Percentiles rank a stretch among this genome's conserved stretches.
Evolutionary conservation across 2,888 invertebrate species (phyloP).

Genomic region (Alloplasta piceator): DNA sequence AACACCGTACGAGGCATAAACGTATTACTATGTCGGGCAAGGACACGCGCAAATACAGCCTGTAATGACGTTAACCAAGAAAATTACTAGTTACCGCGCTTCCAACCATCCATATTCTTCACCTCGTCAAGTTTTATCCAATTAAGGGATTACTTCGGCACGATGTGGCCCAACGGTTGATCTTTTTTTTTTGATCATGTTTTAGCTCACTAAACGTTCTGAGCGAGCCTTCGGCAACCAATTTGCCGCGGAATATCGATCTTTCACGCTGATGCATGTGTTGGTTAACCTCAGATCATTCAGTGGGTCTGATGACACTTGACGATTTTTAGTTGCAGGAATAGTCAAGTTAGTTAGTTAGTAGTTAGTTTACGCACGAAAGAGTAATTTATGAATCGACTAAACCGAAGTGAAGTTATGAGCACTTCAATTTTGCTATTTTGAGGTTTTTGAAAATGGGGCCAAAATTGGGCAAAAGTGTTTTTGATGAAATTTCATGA

Average conservation of each 20-base stretch:
- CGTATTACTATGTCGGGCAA: conserved; percentile 63
- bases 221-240: conserved; percentile 32
- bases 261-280: conserved; percentile 29
- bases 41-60: conserved; percentile 74
- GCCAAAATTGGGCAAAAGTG: too few species aligned
- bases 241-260: conserved; percentile 30
- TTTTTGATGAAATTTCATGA: too few species aligned
- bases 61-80: conserved; percentile 77
- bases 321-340: too few species aligned
- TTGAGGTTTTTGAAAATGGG: too few species aligned
- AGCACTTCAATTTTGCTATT: too few species aligned
- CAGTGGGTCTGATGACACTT: too few species aligned
- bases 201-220: conserved; percentile 47
- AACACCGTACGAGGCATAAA: neutral
- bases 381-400: too few species aligned
- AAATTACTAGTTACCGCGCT: conserved; percentile 75
- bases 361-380: too few species aligned
- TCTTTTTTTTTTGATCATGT: neutral
- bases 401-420: too few species aligned
- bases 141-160: conserved; percentile 73
- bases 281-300: too few species aligned
- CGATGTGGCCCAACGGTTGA: conserved; percentile 42
- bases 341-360: too few species aligned
- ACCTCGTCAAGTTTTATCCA: conserved; percentile 74
- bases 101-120: conserved; percentile 44